phyloP scores from a whole-genome alignment of 2,797 vertebrate genomes.

The Mionectes olivaceus region DNA sequence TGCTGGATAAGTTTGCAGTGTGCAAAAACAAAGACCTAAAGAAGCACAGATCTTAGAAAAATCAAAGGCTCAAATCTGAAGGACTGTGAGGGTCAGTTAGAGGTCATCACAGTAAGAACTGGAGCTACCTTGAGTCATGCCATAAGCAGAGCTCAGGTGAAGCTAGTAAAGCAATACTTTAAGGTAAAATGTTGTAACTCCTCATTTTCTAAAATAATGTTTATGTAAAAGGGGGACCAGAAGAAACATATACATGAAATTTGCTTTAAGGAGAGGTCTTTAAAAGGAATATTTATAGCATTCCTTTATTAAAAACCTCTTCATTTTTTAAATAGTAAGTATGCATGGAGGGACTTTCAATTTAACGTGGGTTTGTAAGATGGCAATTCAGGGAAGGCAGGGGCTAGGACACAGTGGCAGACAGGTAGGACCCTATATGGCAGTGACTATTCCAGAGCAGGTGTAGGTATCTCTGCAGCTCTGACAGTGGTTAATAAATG shows the following conservation, averaged over 20 bases:
- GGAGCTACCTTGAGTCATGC: not conserved
- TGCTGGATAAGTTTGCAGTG: not conserved
- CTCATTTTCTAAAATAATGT: not conserved
- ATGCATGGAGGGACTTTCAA: not conserved
- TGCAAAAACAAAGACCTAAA: not conserved
- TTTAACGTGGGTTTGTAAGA: not conserved
- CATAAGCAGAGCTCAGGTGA: not conserved
- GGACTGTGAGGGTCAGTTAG: not conserved
- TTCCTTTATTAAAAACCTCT: not conserved
- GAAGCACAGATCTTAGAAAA: not conserved
- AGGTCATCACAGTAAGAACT: not conserved
- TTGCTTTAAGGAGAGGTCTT: not conserved
- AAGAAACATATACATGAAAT: not conserved
- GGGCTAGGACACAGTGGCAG: not conserved
- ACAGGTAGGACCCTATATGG: not conserved
- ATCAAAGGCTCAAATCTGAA: not conserved
- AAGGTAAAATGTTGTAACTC: not conserved
- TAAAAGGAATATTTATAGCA: not conserved
- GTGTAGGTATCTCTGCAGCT: not conserved
- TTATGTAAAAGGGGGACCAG: not conserved
- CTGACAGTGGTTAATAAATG: not conserved
- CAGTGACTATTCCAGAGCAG: not conserved
- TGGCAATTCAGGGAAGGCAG: not conserved
- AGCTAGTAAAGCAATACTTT: not conserved
- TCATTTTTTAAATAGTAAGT: not conserved